Base-by-base conservation (phyloP, 2,113 vertebrate genomes). In the Podilymbus podiceps region DNA sequence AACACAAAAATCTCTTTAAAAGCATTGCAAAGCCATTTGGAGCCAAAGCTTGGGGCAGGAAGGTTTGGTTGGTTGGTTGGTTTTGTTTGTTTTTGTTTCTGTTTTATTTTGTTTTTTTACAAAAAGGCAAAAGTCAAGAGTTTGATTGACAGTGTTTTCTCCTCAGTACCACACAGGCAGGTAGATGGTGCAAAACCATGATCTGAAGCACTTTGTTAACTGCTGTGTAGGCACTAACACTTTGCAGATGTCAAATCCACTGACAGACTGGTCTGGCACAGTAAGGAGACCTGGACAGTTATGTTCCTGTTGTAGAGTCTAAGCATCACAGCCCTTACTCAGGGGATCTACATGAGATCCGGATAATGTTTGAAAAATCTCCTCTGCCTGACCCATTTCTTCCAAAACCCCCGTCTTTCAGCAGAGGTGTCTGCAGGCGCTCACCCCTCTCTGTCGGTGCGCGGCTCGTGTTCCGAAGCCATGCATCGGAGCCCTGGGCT, bases 161-260 rank as follows among this genome's bases (percentile, higher is more conserved):
- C 15, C 66, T 77, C n/a, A 23, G 9, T 50, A 25, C 11, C 42
- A 73, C 31, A 56, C 31, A n/a, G 44, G 19, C 23, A 63, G 42
- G 47, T 22, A 35, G 16, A 21, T 5, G 16, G 31, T 17, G 35
- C 17, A 66, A 83, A 56, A 16, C 23, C 0, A 1, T 31, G 53
- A 44, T 46, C 49, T 12, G 22, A 66, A 78, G 33, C 10, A 22
- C 23, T 49, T 24, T 8, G 25, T 18, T 28, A 25, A 27, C 6
- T 35, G 30, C 28, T 0, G 5, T 12, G 11, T 16, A 38, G 16
- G 23, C 35, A 44, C 1, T 12, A 13, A 38, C 20, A 27, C 4
- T 50, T 56, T 0, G 2, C 42, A 56, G 28, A 63, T 1, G 5
- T 8, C 8, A 8, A 18, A 15, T 31, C 33, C 9, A 9, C 31